Base-by-base conservation (phyloP, 2,888 invertebrate species). In the Melipona beecheii region DNA sequence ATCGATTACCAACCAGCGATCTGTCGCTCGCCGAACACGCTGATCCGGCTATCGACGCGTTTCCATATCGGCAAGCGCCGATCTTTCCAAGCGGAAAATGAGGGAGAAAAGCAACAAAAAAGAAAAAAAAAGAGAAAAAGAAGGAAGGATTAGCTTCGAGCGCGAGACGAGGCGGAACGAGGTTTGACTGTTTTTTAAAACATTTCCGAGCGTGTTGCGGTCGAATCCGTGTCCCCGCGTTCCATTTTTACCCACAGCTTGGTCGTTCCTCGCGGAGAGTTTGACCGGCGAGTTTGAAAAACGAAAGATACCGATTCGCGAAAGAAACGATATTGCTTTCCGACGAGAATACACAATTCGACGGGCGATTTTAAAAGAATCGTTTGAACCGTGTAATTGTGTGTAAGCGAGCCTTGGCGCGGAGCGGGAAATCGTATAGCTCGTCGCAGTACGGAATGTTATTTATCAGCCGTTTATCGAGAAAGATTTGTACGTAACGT, bases 1-100 rank as follows among this genome's bases (percentile, higher is more conserved):
- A 81, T 77, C 75, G 83, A 76, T 65, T 52, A 66, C 56, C 43
- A 43, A 27, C 71, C 58, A 60, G 56, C 75, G 79, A 79, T 79
- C 75, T 31, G 54, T 50, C 64, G 49, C 49, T 36, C 50, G 19
- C n/a, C 54, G 17, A 0, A 17, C 50, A 19, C 24, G 54, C 21
- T n/a, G 52, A 50, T 19, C 64, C 11, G 27, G 75, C 15, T 56
- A 31, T 56, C 76, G 49, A 21, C 60, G 73, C 62, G 60, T 54
- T 31, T 75, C 69, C 31, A 64, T 62, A 66, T 68, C 60, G 54
- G 36, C 11, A 43, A 66, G 24, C 64, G 62, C 19, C 31, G 19
- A 36, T 65, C 54, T 11, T 69, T 60, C 43, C 19, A 58, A 65
- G 58, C 36, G 50, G 21, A 64, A 64, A 64, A 36, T 36, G 21